A percentile compares a stretch with the other conserved stretches of the same genome.
These are phyloP conservation scores for Matsumyia berberina DNA, from an alignment of 2,888 invertebrate genomes.

Conservation along the genomic window DNA sequence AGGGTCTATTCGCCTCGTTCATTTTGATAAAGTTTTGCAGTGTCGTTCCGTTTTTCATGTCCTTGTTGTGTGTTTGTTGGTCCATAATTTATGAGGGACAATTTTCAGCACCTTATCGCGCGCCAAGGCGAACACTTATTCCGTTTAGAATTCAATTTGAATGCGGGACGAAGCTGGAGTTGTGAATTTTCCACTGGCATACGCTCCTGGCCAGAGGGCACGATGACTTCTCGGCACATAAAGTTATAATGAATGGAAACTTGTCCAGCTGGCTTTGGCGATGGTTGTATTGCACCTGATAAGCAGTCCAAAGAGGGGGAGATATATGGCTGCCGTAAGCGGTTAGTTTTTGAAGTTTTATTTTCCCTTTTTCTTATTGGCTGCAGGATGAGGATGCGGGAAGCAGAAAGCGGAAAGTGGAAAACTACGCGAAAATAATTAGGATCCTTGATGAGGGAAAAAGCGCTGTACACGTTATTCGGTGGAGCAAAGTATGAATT, in stretches of 20 bases:
- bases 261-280: conserved; percentile 45
- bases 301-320: conserved; percentile 21
- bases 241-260: conserved; percentile 68
- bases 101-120: conserved; percentile 68
- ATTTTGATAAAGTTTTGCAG: conserved; percentile 40
- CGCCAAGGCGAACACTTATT: conserved; percentile 53
- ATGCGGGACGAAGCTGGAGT: conserved; percentile 11
- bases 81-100: conserved; percentile 59
- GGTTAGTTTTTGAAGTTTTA: conserved; percentile 23
- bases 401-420: too few species aligned
- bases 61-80: conserved; percentile 34
- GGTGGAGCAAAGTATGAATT: conserved; percentile 40
- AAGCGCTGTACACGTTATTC: conserved; percentile 27
- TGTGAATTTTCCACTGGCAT: conserved; percentile 46
- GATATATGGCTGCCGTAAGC: conserved; percentile 49
- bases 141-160: conserved; percentile 71
- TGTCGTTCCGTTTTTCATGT: conserved; percentile 23
- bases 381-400: conserved; percentile 4
- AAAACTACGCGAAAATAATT: conserved; percentile 61
- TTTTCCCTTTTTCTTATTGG: conserved; percentile 22
- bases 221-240: conserved; percentile 57
- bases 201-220: conserved; percentile 41
- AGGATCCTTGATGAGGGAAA: conserved; percentile 64
- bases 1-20: not conserved
- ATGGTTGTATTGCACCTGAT: conserved; percentile 63